phyloP scores from a whole-genome alignment of 2,113 vertebrate species.

The Pao palembangensis region DNA sequence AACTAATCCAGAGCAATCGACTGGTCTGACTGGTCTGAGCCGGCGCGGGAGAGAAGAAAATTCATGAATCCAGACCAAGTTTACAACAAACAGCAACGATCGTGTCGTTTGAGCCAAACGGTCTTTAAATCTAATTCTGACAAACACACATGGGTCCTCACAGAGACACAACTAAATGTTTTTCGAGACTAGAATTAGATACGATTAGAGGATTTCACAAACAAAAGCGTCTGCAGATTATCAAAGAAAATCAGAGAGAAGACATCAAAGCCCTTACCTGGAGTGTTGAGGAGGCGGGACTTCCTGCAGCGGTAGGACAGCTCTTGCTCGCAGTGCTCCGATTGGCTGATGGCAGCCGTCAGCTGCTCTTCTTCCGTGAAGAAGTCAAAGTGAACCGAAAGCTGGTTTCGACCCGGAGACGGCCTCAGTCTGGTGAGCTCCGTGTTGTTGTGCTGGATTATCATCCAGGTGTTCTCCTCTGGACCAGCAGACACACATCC shows the following conservation, averaged over 20 bases:
- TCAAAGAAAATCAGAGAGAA: background rate
- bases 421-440: constrained; percentile 83
- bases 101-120: background rate
- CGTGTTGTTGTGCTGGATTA: constrained; percentile 88
- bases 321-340: constrained; percentile 90
- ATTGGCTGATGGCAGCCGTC: constrained; percentile 78
- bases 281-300: constrained; percentile 85
- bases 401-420: constrained; percentile 69
- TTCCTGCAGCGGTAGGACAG: constrained; percentile 91
- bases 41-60: background rate
- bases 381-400: constrained; percentile 82
- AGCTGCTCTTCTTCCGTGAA: constrained; percentile 82
- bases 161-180: too few relatives aligned
- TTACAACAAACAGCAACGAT: background rate
- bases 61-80: background rate
- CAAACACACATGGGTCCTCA: too few relatives aligned
- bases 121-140: background rate
- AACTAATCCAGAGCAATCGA: constrained; percentile 11
- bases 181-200: too few relatives aligned
- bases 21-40: background rate
- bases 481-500: background rate
- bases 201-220: too few relatives aligned
- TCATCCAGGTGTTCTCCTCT: constrained; percentile 83
- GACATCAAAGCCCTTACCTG: constrained; percentile 66
- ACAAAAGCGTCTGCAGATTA: too few relatives aligned